Base-by-base conservation (phyloP, 2,113 vertebrate genomes). In the Hyaena hyaena region DNA sequence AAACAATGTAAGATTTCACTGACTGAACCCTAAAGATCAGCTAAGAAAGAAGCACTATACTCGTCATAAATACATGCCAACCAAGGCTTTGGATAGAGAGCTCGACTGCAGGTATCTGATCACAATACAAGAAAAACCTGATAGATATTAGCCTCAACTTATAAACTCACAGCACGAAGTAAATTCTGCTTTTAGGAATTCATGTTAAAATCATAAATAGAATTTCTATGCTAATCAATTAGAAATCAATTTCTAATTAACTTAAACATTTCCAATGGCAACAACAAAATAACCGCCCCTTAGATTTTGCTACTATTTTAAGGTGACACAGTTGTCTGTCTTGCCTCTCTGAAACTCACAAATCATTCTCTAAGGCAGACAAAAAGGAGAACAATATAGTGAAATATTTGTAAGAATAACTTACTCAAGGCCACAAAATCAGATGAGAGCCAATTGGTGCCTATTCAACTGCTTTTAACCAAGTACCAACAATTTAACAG, bases 221-320 rank as follows among this genome's bases (percentile, higher is more conserved):
- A 93, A 88, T 77, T 97, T 82, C 71, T 87, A 91, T 88, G 84
- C 55, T 76, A 94, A 90, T 17, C n/a, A 97, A 68, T 69, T 35
- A 83, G 8, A 97, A 95, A 66, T 95, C 10, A 93, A 93, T 82
- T 90, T 88, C 53, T 33, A 83, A 77, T 95, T 95, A 96, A 91
- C 81, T 91, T 4, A 80, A 89, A 93, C 53, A 8, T 74, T 96
- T 63, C 84, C 63, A 92, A 66, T 69, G 43, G 19, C 69, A 90
- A n/a, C 95, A 84, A 92, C 12, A 82, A 90, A 95, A 39, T 9
- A 71, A 95, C 0, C 93, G 39, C 61, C 43, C 12, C 88, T 91
- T 83, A 94, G 66, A 95, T 66, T 74, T 76, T 93, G 73, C 55
- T 96, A 43, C 35, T 93, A 73, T 85, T 96, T 94, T 73, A 95